Base-by-base conservation (phyloP, 2,797 vertebrate genomes). In the Miichthys miiuy region DNA sequence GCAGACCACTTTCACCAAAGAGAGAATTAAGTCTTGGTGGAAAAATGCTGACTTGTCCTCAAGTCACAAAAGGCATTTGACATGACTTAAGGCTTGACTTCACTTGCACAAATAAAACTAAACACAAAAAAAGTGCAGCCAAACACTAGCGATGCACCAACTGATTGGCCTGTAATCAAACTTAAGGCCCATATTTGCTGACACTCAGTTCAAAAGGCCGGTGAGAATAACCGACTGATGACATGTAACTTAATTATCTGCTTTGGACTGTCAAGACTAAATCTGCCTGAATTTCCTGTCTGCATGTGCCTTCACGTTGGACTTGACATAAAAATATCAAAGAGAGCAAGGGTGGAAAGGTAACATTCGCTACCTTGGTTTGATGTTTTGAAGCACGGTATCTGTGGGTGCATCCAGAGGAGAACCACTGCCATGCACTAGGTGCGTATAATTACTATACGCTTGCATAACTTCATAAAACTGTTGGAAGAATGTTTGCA, bases 1-100 rank as follows among this genome's bases (percentile, higher is more conserved):
- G 38, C 4, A 38, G 44, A 66, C 55, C 18, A 55, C 20, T 78
- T 70, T 67, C 25, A n/a, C 25, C 38, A 23, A n/a, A 77, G 38
- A 74, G 41, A 46, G 17, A 52, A 68, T 68, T 68, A 68, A 82
- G 80, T 67, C 47, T 69, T 48, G n/a, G 46, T 47, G 54, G n/a
- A 72, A 63, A 77, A 77, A 66, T 69, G 38, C 48, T 58, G 58
- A 47, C 66, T 70, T 55, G 17, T 63, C 21, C 10, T 64, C 12
- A 42, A 18, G 21, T 68, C 27, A 77, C 44, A 27, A 48, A 52
- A 57, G 44, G 20, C n/a, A 63, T 46, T 60, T 72, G 27, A 12
- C 3, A 56, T 46, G 41, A 52, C 30, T 74, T 70, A 2, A 75
- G 61, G 44, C 20, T 67, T 18, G 6, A 27, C 34, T 72, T 68